Base-by-base conservation (phyloP, 2,888 invertebrate species). In the Laothoe populi region DNA sequence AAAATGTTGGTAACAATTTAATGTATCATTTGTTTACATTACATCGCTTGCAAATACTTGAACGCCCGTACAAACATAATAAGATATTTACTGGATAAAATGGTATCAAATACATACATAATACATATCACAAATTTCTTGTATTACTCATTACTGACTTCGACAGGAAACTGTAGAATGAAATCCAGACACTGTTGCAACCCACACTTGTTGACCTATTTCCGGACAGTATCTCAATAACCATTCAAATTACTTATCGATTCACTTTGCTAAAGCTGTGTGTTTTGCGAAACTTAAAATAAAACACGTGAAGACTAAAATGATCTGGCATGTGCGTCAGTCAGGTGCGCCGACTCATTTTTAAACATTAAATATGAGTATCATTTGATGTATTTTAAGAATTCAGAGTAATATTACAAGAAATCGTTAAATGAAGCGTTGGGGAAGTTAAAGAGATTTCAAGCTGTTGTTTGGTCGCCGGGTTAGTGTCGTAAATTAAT, bases 141-240 rank as follows among this genome's bases (percentile, higher is more conserved):
- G 61, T 64, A 65, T 62, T 73, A 64, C 66, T 66, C 64, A 66
- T 74, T 70, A 71, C 68, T 76, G 74, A 64, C 70, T 77, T 73
- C 78, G 80, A 79, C 79, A 78, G 79, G 65, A 42, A 66, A 61
- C 63, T 68, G 66, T 59, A 65, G 68, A 71, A 68, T 69, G 65
- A 67, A 72, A 70, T 74, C 64, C 73, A 71, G 70, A 64, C 70
- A 68, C 68, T 70, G 67, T 73, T 70, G 70, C 65, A 70, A 72
- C 73, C 69, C 68, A 70, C 64, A 64, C 65, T 65, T 66, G 70
- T 70, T 82, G 82, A 82, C 82, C 81, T 71, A 78, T 70, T 79
- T 84, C 63, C 49, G 57, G 66, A 63, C 62, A 57, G 65, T 65
- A 66, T 70, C 70, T 67, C 66, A 67, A 73, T 69, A 69, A 70